A percentile compares a stretch with the other conserved stretches of the same genome.
Evolutionary conservation across 2,888 invertebrate genomes (phyloP).

Genomic region (Archips xylosteana): DNA sequence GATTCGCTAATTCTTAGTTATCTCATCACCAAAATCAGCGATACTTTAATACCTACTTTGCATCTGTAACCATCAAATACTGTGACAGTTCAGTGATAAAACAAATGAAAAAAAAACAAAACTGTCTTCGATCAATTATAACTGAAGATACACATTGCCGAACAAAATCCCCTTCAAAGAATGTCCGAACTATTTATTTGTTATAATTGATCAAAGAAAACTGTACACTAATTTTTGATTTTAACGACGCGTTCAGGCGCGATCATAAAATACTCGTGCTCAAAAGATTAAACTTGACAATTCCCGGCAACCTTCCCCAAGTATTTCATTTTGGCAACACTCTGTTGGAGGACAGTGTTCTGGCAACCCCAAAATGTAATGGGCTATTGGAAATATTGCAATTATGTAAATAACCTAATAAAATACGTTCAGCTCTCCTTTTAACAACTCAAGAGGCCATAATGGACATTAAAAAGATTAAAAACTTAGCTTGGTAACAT

Average conservation of each 20-base stretch:
- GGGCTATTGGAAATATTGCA: not conserved
- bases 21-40: not conserved
- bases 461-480: constrained; percentile 7
- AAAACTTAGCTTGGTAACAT: not conserved
- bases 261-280: not conserved
- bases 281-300: not conserved
- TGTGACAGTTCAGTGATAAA: too few species aligned
- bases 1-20: not conserved
- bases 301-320: not conserved
- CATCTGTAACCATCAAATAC: too few species aligned
- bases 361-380: constrained; percentile 48
- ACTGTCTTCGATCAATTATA: too few species aligned
- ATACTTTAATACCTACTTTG: too few species aligned
- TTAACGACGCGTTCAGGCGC: not conserved
- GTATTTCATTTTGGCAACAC: constrained; percentile 47
- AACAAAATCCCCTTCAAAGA: too few species aligned
- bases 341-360: constrained; percentile 51
- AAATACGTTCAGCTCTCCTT: not conserved
- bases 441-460: not conserved
- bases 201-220: too few species aligned
- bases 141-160: too few species aligned
- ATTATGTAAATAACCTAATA: constrained; percentile 6
- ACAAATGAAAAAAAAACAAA: too few species aligned
- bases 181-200: too few species aligned
- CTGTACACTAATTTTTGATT: too few species aligned